phyloP scores from a whole-genome alignment of 2,113 vertebrate genomes.

The Sceloporus undulatus region DNA sequence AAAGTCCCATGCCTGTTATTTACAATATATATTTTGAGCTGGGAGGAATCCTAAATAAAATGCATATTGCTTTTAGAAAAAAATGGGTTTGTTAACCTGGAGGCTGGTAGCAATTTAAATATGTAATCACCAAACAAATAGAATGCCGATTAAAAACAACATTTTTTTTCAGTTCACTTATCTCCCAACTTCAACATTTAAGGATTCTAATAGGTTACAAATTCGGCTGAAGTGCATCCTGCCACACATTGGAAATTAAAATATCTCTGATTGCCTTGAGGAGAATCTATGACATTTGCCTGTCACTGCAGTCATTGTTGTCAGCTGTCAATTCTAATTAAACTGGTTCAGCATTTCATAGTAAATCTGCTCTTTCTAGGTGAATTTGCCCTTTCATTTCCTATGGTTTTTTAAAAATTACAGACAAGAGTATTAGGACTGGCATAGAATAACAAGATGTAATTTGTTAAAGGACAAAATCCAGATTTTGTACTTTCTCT shows the following conservation, averaged over 20 bases:
- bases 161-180: slow-evolving; percentile 34
- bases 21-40: neutral
- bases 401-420: neutral
- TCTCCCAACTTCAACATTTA: slow-evolving; percentile 13
- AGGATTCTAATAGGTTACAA: slow-evolving; percentile 40
- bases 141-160: slow-evolving; percentile 30
- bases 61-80: neutral
- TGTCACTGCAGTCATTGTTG: slow-evolving; percentile 15
- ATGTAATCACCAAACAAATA: slow-evolving; percentile 28
- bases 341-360: slow-evolving; percentile 32
- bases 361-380: neutral
- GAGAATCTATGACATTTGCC: slow-evolving; percentile 10
- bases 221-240: slow-evolving; percentile 39
- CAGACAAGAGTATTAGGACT: neutral
- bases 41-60: neutral
- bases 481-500: neutral
- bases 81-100: rapidly evolving
- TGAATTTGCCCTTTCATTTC: slow-evolving; percentile 6
- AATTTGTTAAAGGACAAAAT: neutral
- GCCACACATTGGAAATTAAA: slow-evolving; percentile 58
- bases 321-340: slow-evolving; percentile 27
- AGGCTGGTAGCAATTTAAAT: neutral
- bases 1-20: neutral
- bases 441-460: neutral
- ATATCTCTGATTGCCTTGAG: slow-evolving; percentile 58